A percentile compares a stretch with the other conserved stretches of the same genome.
Evolutionary conservation across 2,113 vertebrate species (phyloP).

Genomic region (Oreochromis niloticus): DNA sequence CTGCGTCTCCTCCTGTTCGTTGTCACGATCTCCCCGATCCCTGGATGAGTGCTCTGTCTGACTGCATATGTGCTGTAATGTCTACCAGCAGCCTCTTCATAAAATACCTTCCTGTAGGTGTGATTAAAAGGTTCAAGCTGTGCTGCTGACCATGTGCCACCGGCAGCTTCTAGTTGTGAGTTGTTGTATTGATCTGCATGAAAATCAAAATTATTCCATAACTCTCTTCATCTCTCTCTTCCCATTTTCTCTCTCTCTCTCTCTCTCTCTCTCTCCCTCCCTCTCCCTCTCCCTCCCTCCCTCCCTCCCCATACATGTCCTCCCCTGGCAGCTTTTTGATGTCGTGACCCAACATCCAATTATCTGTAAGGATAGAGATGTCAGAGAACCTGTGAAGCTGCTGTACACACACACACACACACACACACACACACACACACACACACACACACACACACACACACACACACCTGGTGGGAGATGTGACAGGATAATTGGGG

Average conservation of each 20-base stretch:
- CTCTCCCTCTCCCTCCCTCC: too few species aligned
- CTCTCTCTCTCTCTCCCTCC: too few species aligned
- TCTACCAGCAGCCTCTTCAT: neutral
- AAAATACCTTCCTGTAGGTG: neutral
- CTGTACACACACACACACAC: neutral
- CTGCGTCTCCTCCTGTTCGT: rapidly evolving
- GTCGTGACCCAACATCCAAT: slow-evolving; percentile 37
- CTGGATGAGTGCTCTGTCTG: neutral
- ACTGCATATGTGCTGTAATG: neutral
- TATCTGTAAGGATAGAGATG: slow-evolving; percentile 15
- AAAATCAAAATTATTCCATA: neutral
- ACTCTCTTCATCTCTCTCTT: neutral
- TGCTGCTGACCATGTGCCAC: neutral
- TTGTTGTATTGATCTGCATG: neutral
- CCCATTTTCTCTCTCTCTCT: neutral
- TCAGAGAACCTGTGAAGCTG: neutral
- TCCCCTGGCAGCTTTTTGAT: slow-evolving; percentile 12
- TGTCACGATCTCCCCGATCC: neutral
- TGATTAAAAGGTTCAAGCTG: neutral
- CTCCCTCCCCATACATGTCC: neutral
- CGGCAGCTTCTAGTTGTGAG: neutral
- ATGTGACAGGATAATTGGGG: slow-evolving; percentile 30
- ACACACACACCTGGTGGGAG: neutral
- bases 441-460: neutral
- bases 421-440: neutral